Percentiles rank a stretch among this genome's conserved stretches.
Evolutionary conservation across 2,888 invertebrate species (phyloP).

Genomic region (Epinotia bilunana): DNA sequence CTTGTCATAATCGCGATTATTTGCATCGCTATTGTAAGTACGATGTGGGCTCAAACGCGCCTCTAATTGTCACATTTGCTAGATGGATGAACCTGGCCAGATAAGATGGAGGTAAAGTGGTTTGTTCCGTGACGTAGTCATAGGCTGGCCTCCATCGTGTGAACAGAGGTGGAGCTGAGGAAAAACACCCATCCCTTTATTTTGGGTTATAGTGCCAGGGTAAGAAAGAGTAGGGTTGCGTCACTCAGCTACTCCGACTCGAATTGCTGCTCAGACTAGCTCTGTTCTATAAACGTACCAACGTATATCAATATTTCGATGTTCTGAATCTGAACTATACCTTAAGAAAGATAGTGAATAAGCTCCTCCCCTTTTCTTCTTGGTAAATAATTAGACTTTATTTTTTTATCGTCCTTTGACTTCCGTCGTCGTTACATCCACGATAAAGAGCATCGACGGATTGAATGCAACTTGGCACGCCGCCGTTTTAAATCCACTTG

Average conservation of each 20-base stretch:
- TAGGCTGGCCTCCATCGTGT: background rate
- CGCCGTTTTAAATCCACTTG: slow-evolving; percentile 21
- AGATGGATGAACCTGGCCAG: slow-evolving; percentile 50
- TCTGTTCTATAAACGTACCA: background rate
- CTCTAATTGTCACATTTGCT: slow-evolving; percentile 67
- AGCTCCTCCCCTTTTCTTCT: background rate
- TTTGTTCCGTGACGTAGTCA: slow-evolving; percentile 33
- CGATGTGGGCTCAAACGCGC: slow-evolving; percentile 64
- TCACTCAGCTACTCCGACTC: background rate
- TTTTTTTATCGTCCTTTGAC: background rate
- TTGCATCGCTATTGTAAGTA: slow-evolving; percentile 78
- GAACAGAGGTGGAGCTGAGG: background rate
- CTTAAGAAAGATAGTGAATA: background rate
- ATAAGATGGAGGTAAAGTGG: slow-evolving; percentile 25
- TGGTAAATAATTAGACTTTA: background rate
- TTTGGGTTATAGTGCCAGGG: background rate
- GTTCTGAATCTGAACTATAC: background rate
- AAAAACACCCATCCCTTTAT: background rate
- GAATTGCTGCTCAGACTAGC: slow-evolving; percentile 1
- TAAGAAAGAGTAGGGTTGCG: background rate
- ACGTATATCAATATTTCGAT: background rate
- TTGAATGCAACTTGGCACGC: slow-evolving; percentile 20
- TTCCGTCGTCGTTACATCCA: background rate
- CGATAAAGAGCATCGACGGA: slow-evolving; percentile 17
- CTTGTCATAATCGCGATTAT: slow-evolving; percentile 84